Evolutionary conservation across 2,113 vertebrate genomes (phyloP).

Genomic region (Poicephalus gulielmi): DNA sequence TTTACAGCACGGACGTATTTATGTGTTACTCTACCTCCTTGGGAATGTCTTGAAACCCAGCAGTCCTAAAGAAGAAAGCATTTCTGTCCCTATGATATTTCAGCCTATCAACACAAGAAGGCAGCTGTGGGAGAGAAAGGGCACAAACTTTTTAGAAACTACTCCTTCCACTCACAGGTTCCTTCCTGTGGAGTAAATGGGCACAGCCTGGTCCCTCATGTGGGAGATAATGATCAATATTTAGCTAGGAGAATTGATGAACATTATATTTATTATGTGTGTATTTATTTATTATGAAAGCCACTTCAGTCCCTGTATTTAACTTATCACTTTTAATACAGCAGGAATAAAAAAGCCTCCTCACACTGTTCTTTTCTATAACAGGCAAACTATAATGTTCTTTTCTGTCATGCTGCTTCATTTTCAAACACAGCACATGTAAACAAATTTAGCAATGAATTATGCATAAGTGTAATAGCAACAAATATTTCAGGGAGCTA

Average conservation of each 20-base stretch:
- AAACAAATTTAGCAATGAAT: slow-evolving; percentile 64
- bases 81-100: background rate
- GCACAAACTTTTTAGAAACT: background rate
- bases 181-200: background rate
- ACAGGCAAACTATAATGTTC: slow-evolving; percentile 32
- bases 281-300: background rate
- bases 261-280: background rate
- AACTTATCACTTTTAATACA: slow-evolving; percentile 28
- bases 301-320: background rate
- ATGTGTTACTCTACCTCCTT: background rate
- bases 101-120: background rate
- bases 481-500: slow-evolving; percentile 57
- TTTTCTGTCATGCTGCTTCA: slow-evolving; percentile 46
- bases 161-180: background rate
- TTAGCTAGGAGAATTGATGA: background rate
- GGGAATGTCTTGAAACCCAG: background rate
- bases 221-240: slow-evolving; percentile 27
- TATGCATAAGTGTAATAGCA: slow-evolving; percentile 44
- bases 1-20: background rate
- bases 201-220: background rate
- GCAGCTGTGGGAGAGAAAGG: background rate
- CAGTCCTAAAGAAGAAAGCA: background rate
- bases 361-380: slow-evolving; percentile 20
- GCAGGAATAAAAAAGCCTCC: background rate
- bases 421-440: slow-evolving; percentile 45